Conservation (phyloP, 2,888 invertebrate genomes). For the Drosophila quinaria region DNA sequence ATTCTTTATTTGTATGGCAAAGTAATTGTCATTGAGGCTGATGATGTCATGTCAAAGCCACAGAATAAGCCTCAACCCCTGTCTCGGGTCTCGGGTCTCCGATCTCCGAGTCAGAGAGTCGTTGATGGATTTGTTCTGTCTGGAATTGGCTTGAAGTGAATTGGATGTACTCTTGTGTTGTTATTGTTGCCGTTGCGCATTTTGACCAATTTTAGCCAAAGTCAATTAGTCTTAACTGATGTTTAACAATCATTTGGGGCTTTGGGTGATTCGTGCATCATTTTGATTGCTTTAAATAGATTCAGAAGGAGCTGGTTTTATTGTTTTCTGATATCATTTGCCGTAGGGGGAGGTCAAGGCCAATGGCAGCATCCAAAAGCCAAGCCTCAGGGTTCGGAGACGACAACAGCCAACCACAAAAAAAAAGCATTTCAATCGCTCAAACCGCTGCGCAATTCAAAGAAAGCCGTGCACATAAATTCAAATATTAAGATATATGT, state of each 20-base stretch:
- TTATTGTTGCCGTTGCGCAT: slow-evolving; percentile 66
- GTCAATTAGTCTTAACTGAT: slow-evolving; percentile 76
- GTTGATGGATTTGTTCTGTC: slow-evolving; percentile 74
- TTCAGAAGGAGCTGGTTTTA: slow-evolving; percentile 39
- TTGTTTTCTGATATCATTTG: slow-evolving; percentile 60
- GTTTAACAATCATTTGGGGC: slow-evolving; percentile 32
- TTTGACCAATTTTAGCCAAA: slow-evolving; percentile 77
- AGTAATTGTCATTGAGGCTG: slow-evolving; percentile 64
- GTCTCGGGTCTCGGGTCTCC: slow-evolving; percentile 8
- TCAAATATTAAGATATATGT: slow-evolving; percentile 38
- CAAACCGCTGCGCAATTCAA: slow-evolving; percentile 69
- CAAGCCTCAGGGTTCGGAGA: slow-evolving; percentile 37
- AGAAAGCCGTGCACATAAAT: slow-evolving; percentile 75
- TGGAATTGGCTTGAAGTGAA: slow-evolving; percentile 45
- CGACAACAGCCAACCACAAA: slow-evolving; percentile 18
- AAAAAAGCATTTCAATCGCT: slow-evolving; percentile 40
- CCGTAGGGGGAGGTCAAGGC: slow-evolving; percentile 64
- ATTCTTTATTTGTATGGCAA: slow-evolving; percentile 67
- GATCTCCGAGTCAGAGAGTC: slow-evolving; percentile 25
- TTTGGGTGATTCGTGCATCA: slow-evolving; percentile 22
- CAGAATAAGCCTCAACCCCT: slow-evolving; percentile 30
- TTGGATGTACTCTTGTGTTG: slow-evolving; percentile 55
- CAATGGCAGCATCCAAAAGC: slow-evolving; percentile 42
- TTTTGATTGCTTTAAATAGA: slow-evolving; percentile 46
- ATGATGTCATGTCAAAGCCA: slow-evolving; percentile 67